Evolutionary conservation across 30 jellyfish, hydroid and myxozoan genomes (phyloP), one percentile per base, ranked within the genome.

Genomic region (Phacellophora camtschatica): DNA sequence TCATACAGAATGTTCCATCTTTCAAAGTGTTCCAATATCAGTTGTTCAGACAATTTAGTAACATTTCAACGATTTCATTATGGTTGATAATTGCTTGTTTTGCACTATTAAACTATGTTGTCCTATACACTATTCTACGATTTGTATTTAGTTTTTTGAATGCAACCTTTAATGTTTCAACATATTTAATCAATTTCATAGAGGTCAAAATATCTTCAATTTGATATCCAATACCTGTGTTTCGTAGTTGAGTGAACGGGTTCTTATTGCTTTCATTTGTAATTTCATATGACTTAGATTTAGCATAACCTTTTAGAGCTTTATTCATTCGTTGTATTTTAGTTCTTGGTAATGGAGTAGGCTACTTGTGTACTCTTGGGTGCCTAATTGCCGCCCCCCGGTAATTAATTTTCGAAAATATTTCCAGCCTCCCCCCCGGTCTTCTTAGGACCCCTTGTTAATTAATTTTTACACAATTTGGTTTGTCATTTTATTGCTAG

Each of bases 101-200:
- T 61, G 7, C 8, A 68, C 73, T 19, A 29, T 68, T 68, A 19
- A 68, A 68, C 16, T 39, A 68, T 68, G 69, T 70, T n/a, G 83
- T 36, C 42, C 42, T 68, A 10, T 39, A 15, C 5, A 68, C 41
- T 33, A 33, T 39, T 2, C 42, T 49, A 5, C 20, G 2, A 39
- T 33, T 29, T 18, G 73, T n/a, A n/a, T n/a, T 10, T 39, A 19
- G 3, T 68, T 68, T 68, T 32, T 2, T 39, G 16, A 68, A 68
- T 33, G 72, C 27, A 9, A 68, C 74, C 22, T 68, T 37, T 6
- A 46, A 22, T 18, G 46, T 39, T 68, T 68, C 83, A 33, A 68
- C 31, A 11, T 5, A 61, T 61, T 11, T 61, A 5, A 61, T 11
- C 4, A 24, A 46, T 5, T 61, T 61, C 59, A 24, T 6, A 4